Percentiles rank a stretch among this genome's conserved stretches.
Conservation (phyloP, 2,113 vertebrate species). For the Scomber colias region DNA sequence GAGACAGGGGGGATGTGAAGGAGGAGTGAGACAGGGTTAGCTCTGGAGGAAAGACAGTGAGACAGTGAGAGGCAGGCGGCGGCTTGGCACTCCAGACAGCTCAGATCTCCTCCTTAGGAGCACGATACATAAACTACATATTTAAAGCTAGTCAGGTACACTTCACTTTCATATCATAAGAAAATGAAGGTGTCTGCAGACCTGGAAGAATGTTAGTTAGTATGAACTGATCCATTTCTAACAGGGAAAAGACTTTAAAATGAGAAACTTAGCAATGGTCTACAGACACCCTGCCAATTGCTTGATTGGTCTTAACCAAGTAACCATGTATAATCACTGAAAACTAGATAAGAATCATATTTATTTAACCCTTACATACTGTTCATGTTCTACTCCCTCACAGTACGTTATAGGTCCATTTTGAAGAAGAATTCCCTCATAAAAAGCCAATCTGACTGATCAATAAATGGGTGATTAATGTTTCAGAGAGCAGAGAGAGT, state of each 20-base stretch:
- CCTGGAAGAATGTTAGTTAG: neutral
- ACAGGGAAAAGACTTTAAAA: neutral
- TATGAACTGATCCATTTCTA: neutral
- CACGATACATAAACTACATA: neutral
- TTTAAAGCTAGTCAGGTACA: neutral
- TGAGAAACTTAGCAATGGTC: no score
- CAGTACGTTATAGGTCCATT: no score
- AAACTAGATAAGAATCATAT: no score
- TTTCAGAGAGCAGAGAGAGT: no score
- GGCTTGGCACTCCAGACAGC: slow-evolving; percentile 4
- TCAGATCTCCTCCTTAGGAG: slow-evolving; percentile 2
- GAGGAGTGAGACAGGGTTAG: slow-evolving; percentile 45
- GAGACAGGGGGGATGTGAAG: slow-evolving; percentile 27
- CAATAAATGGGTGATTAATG: no score
- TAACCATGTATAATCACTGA: no score
- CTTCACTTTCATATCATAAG: neutral
- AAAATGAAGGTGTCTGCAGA: no score
- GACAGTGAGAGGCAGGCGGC: slow-evolving; percentile 39
- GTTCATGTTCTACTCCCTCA: no score
- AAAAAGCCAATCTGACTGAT: no score
- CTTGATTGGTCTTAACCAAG: no score
- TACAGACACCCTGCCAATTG: neutral
- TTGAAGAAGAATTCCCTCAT: no score
- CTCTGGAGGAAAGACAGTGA: slow-evolving; percentile 46
- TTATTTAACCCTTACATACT: no score